Evolutionary conservation across 2,888 invertebrate species (phyloP), one percentile per base, ranked within the genome.

Genomic region (Tromatobia lineatoria): DNA sequence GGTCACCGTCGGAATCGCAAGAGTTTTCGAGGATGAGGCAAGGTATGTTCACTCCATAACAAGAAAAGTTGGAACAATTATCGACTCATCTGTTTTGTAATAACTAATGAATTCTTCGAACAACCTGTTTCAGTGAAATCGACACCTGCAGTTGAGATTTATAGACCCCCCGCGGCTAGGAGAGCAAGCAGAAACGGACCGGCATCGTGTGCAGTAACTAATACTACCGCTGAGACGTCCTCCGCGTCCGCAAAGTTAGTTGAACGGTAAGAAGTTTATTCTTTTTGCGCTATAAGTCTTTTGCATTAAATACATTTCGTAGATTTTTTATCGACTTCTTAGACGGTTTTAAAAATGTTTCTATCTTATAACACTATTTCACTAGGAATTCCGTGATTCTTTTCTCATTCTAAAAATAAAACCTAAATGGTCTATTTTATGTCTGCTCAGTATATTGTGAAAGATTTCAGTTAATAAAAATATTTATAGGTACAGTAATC

Each of bases 151-250:
- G 93, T 94, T 77, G 94, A 94, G 88, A 94, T 95, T 75, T 95
- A 95, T 89, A 93, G 95, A 86, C 95, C 95, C 83, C 95, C 95
- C 80, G 95, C 94, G 64, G 94, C 94, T 57, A 94, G 95, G 83
- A 92, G 89, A 83, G 88, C 90, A 18, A 54, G 66, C 45, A 83
- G 25, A 57, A 80, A 83, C 23, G 77, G 64, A n/a, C 74, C 82
- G 20, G 59, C 78, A 20, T 2, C 47, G 3, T 77, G 80, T 10
- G 70, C 52, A 13, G 57, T 54, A n/a, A 52, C 52, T 10, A 54
- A 71, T 13, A 10, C 75, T 13, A 10, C 61, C 42, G 50, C 61
- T 15, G 81, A 85, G 34, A 61, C 78, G 47, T 71, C 82, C n/a
- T 64, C 67, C 70, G 42, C 80, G 34, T 75, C 69, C 64, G 78